Base-by-base conservation (phyloP, 2,797 vertebrate species). In the Leptodactylus fallax region DNA sequence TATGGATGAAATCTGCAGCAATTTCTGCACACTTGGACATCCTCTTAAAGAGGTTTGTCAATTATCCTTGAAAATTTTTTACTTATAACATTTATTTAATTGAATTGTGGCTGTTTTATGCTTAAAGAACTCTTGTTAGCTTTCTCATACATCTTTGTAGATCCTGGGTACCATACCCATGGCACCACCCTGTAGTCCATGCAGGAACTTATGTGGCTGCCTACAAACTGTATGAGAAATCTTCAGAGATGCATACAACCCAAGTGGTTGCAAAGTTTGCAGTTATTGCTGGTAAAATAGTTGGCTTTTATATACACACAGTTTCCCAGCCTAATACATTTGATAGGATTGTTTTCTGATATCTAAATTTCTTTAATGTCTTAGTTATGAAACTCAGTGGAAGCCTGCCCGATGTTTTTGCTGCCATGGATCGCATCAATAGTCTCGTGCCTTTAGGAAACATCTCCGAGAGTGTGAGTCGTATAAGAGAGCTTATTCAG, bases 401-500 rank as follows among this genome's bases (percentile, higher is more conserved):
- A 27, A 96, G 95, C 23, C 95, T 99, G 89, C 98, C 98, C 1
- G 93, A 95, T 74, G 96, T 98, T 91, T 96, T 99, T 91, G 94
- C 93, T 55, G 96, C 96, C 91, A 95, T 99, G 17, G 94, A 97
- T 91, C 95, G 93, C 84, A 95, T 99, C 91, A 97, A 96, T 86
- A 93, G 97, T 90, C 90, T 97, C 14, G 90, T 95, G 67, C 94
- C 96, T 4, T 84, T 95, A 78, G 94, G 87, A 91, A 99, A 97
- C 90, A 96, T 99, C 87, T 96, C 98, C 11, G 96, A 97, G 58
- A 98, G 97, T 1, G 95, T 99, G 87, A 95, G 96, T 90, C 97
- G 95, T 81, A 96, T 99, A 87, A 96, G 98, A 91, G 97, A 98
- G 60, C 95, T 99, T 69, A 99, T 99, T 76, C 96, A 97, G 90